phyloP scores from a whole-genome alignment of 2,888 invertebrate species.

The Leptinotarsa juncta region DNA sequence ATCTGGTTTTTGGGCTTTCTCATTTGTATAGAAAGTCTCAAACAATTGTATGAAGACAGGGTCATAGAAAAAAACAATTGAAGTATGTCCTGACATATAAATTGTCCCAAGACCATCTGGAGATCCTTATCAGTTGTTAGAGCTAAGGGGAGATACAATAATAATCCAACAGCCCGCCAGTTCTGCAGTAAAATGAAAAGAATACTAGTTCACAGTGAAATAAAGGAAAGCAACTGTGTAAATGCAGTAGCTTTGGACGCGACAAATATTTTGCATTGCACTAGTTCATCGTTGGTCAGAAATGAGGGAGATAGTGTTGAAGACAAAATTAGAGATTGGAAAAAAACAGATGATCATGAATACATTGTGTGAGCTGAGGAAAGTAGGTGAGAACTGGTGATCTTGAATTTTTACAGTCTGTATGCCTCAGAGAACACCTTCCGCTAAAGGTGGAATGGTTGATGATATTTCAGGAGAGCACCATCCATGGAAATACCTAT shows the following conservation, averaged over 20 bases:
- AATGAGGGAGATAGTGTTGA: constrained; percentile 3
- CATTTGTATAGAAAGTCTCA: constrained; percentile 34
- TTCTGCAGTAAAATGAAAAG: neutral
- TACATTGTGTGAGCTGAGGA: neutral
- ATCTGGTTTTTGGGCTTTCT: constrained; percentile 38
- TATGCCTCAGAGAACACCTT: too few relatives aligned
- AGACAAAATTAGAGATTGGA: constrained; percentile 16
- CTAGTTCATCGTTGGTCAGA: neutral
- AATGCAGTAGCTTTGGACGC: constrained; percentile 35
- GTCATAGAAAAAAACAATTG: constrained; percentile 22
- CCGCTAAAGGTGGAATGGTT: too few relatives aligned
- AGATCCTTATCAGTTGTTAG: constrained; percentile 28
- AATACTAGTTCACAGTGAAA: constrained; percentile 9
- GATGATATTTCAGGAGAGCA: too few relatives aligned
- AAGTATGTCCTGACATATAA: constrained; percentile 28
- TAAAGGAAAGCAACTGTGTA: constrained; percentile 4
- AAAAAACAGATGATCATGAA: constrained; percentile 24
- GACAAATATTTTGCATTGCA: constrained; percentile 23
- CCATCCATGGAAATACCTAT: too few relatives aligned
- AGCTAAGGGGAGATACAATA: constrained; percentile 11
- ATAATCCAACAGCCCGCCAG: constrained; percentile 9
- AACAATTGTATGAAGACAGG: constrained; percentile 27
- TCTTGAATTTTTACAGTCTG: too few relatives aligned
- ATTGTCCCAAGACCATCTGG: constrained; percentile 31
- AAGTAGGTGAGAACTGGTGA: too few relatives aligned